Base-by-base conservation (phyloP, 2,797 vertebrate genomes). In the Xiphorhynchus erythropygius region DNA sequence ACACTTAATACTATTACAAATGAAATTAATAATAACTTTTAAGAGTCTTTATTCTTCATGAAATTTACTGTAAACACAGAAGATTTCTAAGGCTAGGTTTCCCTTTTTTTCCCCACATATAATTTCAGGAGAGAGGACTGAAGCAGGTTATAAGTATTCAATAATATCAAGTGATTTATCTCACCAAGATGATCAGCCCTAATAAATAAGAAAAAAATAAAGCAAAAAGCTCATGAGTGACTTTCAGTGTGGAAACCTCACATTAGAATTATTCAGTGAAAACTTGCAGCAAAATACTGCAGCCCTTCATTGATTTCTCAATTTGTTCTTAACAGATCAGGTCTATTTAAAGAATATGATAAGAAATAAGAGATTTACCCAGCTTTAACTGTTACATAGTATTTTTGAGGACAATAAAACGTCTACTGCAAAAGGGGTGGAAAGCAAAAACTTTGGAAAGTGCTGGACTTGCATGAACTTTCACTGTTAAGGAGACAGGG, bases 101-200 rank as follows among this genome's bases (percentile, higher is more conserved):
- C 3, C 2, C 9, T 21, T 28, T 16, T 10, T n/a, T 53, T 28
- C 10, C 6, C 7, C 4, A 2, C 7, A 6, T 3, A 22, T 3
- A 57, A 25, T 67, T 76, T 79, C n/a, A 80, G 9, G 13, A 19
- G 13, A 30, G 2, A 13, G 2, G 11, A 27, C 14, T 68, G 17
- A 68, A 68, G 1, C 12, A 3, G 35, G 1, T 57, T 14, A 1
- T 4, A 46, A 80, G 1, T 16, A 67, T 52, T 80, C 56, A 13
- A 18, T 32, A 44, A 18, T 30, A 57, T n/a, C 3, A 80, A 47
- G 5, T 13, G 5, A 46, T 70, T 57, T 75, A 18, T 28, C 3
- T 68, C 67, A 39, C 2, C 3, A 60, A 53, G 7, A 1, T 49
- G 3, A 8, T 52, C 13, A 65, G 13, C 4, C 12, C 10, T 18